Conservation (phyloP, 2,888 invertebrate species). For the Drosophila infuscata region DNA sequence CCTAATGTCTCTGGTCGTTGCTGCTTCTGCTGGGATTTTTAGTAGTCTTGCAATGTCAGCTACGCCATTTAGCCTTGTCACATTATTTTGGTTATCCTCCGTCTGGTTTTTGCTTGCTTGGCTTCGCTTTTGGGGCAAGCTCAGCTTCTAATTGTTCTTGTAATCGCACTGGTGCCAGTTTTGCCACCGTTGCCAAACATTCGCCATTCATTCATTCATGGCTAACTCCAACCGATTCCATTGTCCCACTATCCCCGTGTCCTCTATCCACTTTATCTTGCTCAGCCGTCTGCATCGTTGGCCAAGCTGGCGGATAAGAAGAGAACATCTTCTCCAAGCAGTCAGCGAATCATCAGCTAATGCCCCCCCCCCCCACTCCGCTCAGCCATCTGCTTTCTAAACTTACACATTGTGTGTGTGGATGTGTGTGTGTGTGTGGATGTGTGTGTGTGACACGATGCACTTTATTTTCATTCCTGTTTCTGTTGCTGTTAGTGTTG, state of each 20-base stretch:
- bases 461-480: constrained; percentile 49
- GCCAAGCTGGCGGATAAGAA: constrained; percentile 2
- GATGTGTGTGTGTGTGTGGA: neutral
- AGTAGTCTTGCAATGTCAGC: constrained; percentile 72
- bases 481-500: constrained; percentile 34
- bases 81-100: constrained; percentile 78
- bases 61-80: constrained; percentile 78
- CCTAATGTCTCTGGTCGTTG: constrained; percentile 5
- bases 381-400: constrained; percentile 16
- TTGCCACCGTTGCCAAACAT: constrained; percentile 59
- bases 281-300: constrained; percentile 27
- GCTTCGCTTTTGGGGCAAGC: constrained; percentile 13
- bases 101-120: constrained; percentile 24
- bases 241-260: neutral
- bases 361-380: constrained; percentile 20
- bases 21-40: constrained; percentile 24
- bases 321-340: constrained; percentile 14
- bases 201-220: constrained; percentile 59
- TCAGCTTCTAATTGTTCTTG: constrained; percentile 72
- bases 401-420: constrained; percentile 19
- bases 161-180: constrained; percentile 63
- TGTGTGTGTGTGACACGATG: constrained; percentile 28
- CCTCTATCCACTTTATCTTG: constrained; percentile 17
- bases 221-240: constrained; percentile 43
- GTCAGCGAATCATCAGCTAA: constrained; percentile 63